phyloP scores from a whole-genome alignment of 2,797 vertebrate genomes.

The Hapalemur alaotrensis region DNA sequence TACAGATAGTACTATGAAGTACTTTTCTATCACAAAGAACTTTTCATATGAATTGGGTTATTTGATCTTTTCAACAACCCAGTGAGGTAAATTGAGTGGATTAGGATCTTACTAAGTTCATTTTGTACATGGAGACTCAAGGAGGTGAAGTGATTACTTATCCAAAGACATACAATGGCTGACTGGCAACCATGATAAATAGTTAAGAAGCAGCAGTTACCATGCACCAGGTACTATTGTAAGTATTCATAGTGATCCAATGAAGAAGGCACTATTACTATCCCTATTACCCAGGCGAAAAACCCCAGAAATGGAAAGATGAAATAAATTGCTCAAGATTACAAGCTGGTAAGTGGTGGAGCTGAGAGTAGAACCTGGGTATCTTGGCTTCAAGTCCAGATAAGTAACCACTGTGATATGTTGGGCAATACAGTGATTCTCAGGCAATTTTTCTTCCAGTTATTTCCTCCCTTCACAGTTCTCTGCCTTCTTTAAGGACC shows the following conservation, averaged over 20 bases:
- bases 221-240: neutral
- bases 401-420: fast-evolving
- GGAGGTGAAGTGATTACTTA: constrained; percentile 18
- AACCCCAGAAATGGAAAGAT: neutral
- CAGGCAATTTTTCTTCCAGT: neutral
- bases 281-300: neutral
- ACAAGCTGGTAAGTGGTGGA: neutral
- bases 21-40: constrained; percentile 37
- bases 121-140: constrained; percentile 38
- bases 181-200: neutral
- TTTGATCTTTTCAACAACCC: constrained; percentile 53
- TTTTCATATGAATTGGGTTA: constrained; percentile 22
- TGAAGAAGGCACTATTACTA: neutral
- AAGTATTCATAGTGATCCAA: neutral
- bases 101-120: constrained; percentile 51
- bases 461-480: neutral
- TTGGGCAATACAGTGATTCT: neutral
- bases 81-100: constrained; percentile 3
- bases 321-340: neutral
- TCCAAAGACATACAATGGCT: neutral
- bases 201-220: neutral
- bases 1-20: neutral
- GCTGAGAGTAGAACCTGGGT: neutral
- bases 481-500: neutral
- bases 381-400: neutral